Conservation (phyloP, 2,113 vertebrate species). For the Pteropus alecto region DNA sequence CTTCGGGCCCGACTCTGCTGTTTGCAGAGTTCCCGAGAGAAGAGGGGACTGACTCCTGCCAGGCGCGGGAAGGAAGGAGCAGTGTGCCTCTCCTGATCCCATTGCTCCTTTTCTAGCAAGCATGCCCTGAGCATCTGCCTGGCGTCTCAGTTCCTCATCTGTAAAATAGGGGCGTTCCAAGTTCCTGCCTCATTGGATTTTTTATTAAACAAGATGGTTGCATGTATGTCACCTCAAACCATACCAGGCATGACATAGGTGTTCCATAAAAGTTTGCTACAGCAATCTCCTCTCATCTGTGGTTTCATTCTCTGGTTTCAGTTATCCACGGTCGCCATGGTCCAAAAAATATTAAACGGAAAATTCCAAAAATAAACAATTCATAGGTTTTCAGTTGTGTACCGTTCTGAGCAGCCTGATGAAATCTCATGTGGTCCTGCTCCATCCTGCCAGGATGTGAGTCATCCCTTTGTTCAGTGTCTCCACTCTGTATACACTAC, state of each 20-base stretch:
- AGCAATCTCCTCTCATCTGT: background rate
- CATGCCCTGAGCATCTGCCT: background rate
- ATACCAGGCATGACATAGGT: background rate
- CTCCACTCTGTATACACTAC: background rate
- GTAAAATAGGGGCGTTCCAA: background rate
- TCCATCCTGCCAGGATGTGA: background rate
- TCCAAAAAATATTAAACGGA: background rate
- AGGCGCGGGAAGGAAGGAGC: background rate
- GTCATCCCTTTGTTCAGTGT: background rate
- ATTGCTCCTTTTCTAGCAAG: background rate
- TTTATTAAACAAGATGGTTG: background rate
- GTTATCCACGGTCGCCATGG: no score
- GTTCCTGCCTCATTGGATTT: background rate
- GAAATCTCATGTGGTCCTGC: background rate
- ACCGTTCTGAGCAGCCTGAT: no score
- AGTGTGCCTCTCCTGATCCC: fast-evolving
- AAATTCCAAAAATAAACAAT: background rate
- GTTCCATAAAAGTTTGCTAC: background rate
- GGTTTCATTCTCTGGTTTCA: background rate
- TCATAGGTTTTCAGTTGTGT: background rate
- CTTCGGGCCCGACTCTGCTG: background rate
- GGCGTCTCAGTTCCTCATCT: background rate
- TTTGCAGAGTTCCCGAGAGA: background rate
- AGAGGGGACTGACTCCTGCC: background rate
- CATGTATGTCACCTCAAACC: background rate